Evolutionary conservation across 2,113 vertebrate species (phyloP).

Genomic region (Chitala chitala): DNA sequence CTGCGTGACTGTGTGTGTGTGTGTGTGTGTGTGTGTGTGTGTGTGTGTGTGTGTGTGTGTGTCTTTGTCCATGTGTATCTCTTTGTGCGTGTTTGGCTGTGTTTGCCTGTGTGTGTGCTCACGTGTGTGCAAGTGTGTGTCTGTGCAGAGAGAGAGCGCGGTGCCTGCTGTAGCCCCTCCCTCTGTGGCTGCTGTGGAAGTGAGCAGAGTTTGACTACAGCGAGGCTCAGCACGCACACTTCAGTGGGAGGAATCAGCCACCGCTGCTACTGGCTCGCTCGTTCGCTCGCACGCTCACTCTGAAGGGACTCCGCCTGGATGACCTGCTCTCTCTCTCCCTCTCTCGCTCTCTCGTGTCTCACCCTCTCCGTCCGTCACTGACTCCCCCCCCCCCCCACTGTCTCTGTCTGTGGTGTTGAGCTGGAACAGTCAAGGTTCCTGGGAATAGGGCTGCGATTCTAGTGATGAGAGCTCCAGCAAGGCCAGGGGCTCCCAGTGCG

Average conservation of each 20-base stretch:
- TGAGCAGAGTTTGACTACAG: constrained; percentile 27
- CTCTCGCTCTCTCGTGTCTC: constrained; percentile 8
- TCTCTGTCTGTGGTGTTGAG: not conserved
- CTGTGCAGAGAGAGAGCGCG: not conserved
- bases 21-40: not conserved
- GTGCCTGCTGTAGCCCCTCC: constrained; percentile 12
- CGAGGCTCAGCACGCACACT: constrained; percentile 19
- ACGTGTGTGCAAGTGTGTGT: not conserved
- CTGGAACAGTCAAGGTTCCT: not conserved
- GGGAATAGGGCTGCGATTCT: not conserved
- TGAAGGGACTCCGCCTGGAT: not conserved
- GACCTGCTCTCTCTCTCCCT: not conserved
- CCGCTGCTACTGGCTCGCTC: not conserved
- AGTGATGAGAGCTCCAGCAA: not conserved
- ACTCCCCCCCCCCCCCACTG: not conserved
- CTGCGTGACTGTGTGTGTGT: not conserved
- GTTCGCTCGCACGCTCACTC: not conserved
- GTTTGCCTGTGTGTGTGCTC: not conserved
- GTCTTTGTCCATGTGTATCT: not conserved
- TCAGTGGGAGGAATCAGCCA: constrained; percentile 13
- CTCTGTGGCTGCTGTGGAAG: constrained; percentile 9
- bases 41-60: not conserved
- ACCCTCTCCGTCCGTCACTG: not conserved
- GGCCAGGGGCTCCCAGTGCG: not conserved
- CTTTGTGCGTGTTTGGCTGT: not conserved